Base-by-base conservation (phyloP, 2,113 vertebrate species). In the Agelaius tricolor region DNA sequence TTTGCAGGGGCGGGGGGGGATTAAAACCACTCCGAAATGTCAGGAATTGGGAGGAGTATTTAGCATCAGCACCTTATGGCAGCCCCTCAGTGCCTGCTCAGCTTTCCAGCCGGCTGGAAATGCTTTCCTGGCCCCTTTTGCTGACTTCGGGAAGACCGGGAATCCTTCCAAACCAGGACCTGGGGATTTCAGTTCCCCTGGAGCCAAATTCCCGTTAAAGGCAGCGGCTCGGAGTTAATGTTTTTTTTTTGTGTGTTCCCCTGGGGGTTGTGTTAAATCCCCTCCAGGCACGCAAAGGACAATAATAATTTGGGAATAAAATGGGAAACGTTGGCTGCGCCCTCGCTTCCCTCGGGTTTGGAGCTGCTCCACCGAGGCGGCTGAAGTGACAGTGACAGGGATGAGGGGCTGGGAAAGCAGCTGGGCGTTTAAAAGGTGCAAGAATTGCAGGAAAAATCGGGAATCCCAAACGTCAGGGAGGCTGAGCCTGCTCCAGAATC, bases 91-190 rank as follows among this genome's bases (percentile, higher is more conserved):
- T 11, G 43, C 51, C 11, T 2, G 41, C 19, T 54, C 67, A 6
- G 58, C 73, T 82, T 31, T 28, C 79, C 51, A n/a, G 55, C 7
- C 1, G 3, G 46, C 75, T 39, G 33, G 67, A 54, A 94, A 28
- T 0, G 39, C 69, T 75, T 63, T 37, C 49, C 74, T 13, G 41
- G 39, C 84, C 31, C 33, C 27, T 41, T 69, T 7, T 11, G 19
- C 79, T 23, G 68, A n/a, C 43, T 90, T 88, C 54, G 28, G 46
- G 57, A 65, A 76, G 20, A 8, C 65, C 75, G 95, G 91, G 92
- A 94, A 76, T 18, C 47, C 28, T 92, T 96, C 95, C 94, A 91
- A 35, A 44, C 9, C 5, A 4, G 79, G 54, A 72, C 75, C 72
- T 49, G 84, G 91, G 90, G 84, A 93, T 46, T 75, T 41, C 35